A percentile compares a stretch with the other conserved stretches of the same genome.
phyloP scores from a whole-genome alignment of 2,888 invertebrate species.

The Hemithea aestivaria region DNA sequence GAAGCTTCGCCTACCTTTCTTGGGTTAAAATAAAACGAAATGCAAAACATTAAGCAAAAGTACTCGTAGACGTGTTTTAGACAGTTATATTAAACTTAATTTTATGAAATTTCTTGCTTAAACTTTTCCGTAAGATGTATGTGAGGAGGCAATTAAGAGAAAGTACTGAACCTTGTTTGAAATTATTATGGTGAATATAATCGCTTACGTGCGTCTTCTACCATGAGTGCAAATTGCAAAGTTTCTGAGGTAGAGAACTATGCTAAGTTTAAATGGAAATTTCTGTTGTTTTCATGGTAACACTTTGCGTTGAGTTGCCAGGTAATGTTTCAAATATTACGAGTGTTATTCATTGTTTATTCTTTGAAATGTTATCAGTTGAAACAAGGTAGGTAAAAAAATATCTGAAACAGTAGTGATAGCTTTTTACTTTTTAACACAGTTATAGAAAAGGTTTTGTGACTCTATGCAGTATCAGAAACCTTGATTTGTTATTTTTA shows the following conservation, averaged over 20 bases:
- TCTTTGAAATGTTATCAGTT: too few species aligned
- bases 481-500: too few species aligned
- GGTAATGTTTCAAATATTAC: too few species aligned
- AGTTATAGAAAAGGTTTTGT: too few species aligned
- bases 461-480: too few species aligned
- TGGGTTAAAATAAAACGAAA: too few species aligned
- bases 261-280: background rate
- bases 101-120: conserved; percentile 34
- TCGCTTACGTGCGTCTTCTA: conserved; percentile 40
- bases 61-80: conserved; percentile 15
- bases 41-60: conserved; percentile 11
- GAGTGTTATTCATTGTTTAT: too few species aligned
- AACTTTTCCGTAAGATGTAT: conserved; percentile 48
- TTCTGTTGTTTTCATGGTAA: conserved; percentile 4
- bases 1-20: too few species aligned
- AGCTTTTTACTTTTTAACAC: too few species aligned
- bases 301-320: too few species aligned
- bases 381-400: too few species aligned
- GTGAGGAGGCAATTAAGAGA: conserved; percentile 58
- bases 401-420: too few species aligned
- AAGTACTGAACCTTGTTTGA: conserved; percentile 56
- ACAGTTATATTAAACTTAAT: conserved; percentile 41
- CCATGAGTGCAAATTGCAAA: conserved; percentile 28
- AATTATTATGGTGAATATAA: conserved; percentile 55
- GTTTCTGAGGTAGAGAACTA: background rate